Percentiles rank a stretch among this genome's conserved stretches.
phyloP scores from a whole-genome alignment of 2,113 vertebrate genomes.

The Phaethornis superciliosus region DNA sequence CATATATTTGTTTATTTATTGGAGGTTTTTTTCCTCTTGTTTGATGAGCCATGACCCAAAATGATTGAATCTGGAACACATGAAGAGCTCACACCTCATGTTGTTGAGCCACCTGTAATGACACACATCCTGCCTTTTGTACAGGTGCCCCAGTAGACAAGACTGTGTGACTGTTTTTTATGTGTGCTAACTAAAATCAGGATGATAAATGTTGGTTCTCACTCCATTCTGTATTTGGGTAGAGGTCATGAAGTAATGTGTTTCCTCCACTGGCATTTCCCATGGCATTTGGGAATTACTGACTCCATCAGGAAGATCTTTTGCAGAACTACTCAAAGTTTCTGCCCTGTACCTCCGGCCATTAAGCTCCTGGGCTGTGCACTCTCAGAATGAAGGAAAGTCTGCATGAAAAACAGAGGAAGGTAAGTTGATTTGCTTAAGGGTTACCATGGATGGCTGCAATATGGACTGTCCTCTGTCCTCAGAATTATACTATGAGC shows the following conservation, averaged over 20 bases:
- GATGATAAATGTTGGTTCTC: not conserved
- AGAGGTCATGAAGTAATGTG: not conserved
- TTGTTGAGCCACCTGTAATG: not conserved
- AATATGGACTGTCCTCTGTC: not conserved
- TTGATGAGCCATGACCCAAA: not conserved
- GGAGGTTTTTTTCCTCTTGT: not conserved
- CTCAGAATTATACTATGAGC: not conserved
- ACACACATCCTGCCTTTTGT: not conserved
- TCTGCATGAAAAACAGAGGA: not conserved
- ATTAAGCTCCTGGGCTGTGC: not conserved
- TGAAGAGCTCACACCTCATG: not conserved
- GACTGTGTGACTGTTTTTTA: not conserved
- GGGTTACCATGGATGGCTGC: not conserved
- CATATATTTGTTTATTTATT: not conserved
- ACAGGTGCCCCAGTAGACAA: not conserved
- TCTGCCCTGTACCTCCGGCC: not conserved
- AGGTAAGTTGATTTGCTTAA: conserved; percentile 30
- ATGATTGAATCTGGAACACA: not conserved
- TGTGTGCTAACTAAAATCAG: not conserved
- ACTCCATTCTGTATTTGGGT: not conserved
- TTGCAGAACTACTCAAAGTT: not conserved
- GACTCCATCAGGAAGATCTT: not conserved
- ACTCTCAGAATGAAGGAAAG: not conserved
- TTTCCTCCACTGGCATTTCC: conserved; percentile 14
- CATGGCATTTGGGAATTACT: conserved; percentile 18